Evolutionary conservation across 2,888 invertebrate species (phyloP), one percentile per base, ranked within the genome.

Genomic region (Neoascia interrupta): DNA sequence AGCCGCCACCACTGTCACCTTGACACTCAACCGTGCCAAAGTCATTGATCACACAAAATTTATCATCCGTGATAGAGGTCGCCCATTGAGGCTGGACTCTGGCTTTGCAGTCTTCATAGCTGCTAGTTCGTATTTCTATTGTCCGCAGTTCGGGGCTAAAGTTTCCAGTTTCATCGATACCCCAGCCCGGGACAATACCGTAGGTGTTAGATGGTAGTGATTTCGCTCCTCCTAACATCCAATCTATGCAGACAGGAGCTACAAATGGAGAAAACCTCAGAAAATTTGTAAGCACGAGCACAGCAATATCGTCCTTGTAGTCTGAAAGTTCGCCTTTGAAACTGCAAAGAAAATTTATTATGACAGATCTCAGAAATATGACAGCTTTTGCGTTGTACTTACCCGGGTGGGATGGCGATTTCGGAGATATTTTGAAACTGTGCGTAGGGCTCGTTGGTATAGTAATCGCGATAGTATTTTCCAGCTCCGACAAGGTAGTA

Each of bases 181-280:
- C 83, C 84, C 84, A 84, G 10, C 85, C 84, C 5, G 82, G 81
- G 1, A 84, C 69, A 41, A 68, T 39, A 0, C 83, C 84, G 1
- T 16, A 19, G n/a, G 51, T 31, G 21, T 66, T 18, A 8, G 41
- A 64, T 10, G 1, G 0, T 0, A 81, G 61, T 1, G 39, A 43
- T 13, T 72, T 58, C 1, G 81, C 60, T 21, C 63, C 76, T 19
- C 39, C 82, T 2, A 15, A n/a, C 45, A 81, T 47, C 83, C 84
- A 84, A 16, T 85, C 84, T 2, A 86, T 81, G 72, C 89, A 89
- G 5, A 88, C 85, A 4, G 88, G 88, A 54, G 85, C 86, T n/a
- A 89, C 86, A 18, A 84, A 83, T 16, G 81, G 68, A 0, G 86
- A 84, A 23, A 86, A 84, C 8, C 47, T 61, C n/a, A 89, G 84